phyloP scores from a whole-genome alignment of 2,113 vertebrate species.

The Acanthochromis polyacanthus region DNA sequence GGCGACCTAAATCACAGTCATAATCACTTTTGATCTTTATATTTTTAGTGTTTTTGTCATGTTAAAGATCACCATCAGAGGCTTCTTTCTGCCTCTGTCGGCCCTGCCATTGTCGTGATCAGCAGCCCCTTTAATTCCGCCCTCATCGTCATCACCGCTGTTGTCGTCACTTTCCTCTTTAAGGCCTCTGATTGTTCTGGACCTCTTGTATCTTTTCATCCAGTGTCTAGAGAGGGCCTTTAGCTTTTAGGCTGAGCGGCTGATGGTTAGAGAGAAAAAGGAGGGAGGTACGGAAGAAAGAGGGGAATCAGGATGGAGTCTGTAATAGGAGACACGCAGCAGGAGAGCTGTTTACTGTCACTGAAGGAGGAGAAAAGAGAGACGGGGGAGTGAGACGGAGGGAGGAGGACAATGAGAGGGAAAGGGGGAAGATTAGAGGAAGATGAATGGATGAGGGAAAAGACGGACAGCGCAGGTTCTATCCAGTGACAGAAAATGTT shows the following conservation, averaged over 20 bases:
- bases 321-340: constrained; percentile 83
- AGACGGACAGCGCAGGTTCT: constrained; percentile 18
- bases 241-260: constrained; percentile 80
- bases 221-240: constrained; percentile 69
- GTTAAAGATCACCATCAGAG: constrained; percentile 45
- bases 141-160: constrained; percentile 52
- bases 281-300: constrained; percentile 44
- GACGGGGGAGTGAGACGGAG: constrained; percentile 26
- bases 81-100: constrained; percentile 4
- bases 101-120: constrained; percentile 12
- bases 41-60: constrained; percentile 34
- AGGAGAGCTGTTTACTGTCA: constrained; percentile 78
- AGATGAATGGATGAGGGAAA: constrained; percentile 49
- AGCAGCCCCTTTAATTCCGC: constrained; percentile 25
- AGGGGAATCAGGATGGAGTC: constrained; percentile 70
- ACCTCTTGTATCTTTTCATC: constrained; percentile 81
- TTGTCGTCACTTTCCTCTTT: constrained; percentile 39
- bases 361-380: constrained; percentile 68
- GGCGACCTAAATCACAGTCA: background rate
- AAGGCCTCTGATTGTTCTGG: constrained; percentile 61
- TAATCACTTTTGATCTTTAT: background rate
- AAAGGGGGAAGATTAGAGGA: constrained; percentile 54
- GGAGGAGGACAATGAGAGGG: constrained; percentile 54
- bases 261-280: constrained; percentile 56
- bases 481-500: constrained; percentile 16